Evolutionary conservation across 37 sponge, comb jelly and placozoan genomes (phyloP).

Genomic region (Amphimedon queenslandica): DNA sequence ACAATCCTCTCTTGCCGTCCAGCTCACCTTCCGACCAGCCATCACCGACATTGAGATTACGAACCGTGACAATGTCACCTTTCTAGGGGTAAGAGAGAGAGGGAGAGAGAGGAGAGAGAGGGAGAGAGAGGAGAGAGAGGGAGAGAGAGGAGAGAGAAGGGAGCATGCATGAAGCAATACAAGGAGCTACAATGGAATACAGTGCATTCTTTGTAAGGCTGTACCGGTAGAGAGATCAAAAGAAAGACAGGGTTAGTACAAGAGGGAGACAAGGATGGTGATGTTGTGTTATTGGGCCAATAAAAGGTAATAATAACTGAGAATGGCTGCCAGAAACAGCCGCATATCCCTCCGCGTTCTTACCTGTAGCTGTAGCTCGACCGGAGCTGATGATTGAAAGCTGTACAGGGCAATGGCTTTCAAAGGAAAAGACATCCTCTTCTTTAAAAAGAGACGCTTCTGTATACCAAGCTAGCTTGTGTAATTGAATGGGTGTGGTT

Average conservation of each 20-base stretch:
- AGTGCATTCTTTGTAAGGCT: too few relatives aligned
- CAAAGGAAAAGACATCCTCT: too few relatives aligned
- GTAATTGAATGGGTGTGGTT: too few relatives aligned
- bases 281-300: too few relatives aligned
- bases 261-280: too few relatives aligned
- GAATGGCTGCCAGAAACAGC: too few relatives aligned
- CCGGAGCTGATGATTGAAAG: slow-evolving; percentile 56
- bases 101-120: neutral
- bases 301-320: too few relatives aligned
- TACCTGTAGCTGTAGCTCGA: slow-evolving; percentile 59
- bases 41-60: slow-evolving; percentile 55
- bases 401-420: slow-evolving; percentile 60
- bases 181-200: too few relatives aligned
- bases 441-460: too few relatives aligned
- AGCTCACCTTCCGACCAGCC: slow-evolving; percentile 84
- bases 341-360: too few relatives aligned
- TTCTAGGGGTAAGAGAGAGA: slow-evolving; percentile 23
- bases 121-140: slow-evolving; percentile 4
- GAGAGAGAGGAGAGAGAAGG: neutral
- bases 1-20: slow-evolving; percentile 60
- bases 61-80: slow-evolving; percentile 63
- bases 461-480: too few relatives aligned
- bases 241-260: too few relatives aligned
- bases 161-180: neutral
- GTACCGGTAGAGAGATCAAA: neutral